Evolutionary conservation across 2,888 invertebrate genomes (phyloP).

Genomic region (Scaptodrosophila latifasciaeformis): DNA sequence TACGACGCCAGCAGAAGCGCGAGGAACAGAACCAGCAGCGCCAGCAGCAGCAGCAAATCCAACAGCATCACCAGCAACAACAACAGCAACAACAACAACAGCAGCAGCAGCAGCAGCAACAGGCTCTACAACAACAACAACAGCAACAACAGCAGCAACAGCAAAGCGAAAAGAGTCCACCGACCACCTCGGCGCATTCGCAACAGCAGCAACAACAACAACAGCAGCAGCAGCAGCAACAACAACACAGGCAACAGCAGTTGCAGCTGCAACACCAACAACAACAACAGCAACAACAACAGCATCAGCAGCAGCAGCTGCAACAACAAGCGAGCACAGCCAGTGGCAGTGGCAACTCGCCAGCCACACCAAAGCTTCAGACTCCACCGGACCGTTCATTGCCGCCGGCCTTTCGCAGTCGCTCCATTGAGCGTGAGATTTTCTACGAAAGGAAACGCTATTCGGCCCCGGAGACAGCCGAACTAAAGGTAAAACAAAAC

Average conservation of each 20-base stretch:
- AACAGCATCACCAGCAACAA: slow-evolving; percentile 54
- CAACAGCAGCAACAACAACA: slow-evolving; percentile 54
- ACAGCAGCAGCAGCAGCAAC: slow-evolving; percentile 37
- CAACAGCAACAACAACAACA: slow-evolving; percentile 43
- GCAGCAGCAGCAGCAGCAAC: slow-evolving; percentile 71
- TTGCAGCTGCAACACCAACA: slow-evolving; percentile 22
- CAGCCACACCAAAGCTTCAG: slow-evolving; percentile 59
- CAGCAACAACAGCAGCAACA: slow-evolving; percentile 36
- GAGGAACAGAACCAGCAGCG: slow-evolving; percentile 73
- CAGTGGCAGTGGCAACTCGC: slow-evolving; percentile 40
- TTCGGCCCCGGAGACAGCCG: slow-evolving; percentile 69
- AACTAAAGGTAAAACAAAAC: slow-evolving; percentile 59
- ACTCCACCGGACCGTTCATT: slow-evolving; percentile 71
- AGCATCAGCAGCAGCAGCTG: slow-evolving; percentile 13
- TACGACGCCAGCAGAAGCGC: slow-evolving; percentile 74
- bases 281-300: slow-evolving; percentile 25
- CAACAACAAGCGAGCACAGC: slow-evolving; percentile 12
- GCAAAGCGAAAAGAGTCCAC: slow-evolving; percentile 40
- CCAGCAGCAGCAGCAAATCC: slow-evolving; percentile 63
- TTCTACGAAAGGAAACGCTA: slow-evolving; percentile 71
- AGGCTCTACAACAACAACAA: too few relatives aligned
- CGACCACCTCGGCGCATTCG: slow-evolving; percentile 37
- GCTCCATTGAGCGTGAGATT: slow-evolving; percentile 71
- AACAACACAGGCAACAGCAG: slow-evolving; percentile 33
- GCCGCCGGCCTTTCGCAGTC: slow-evolving; percentile 73